Evolutionary conservation across 2,113 vertebrate species (phyloP).

Genomic region (Apodemus speciosus): DNA sequence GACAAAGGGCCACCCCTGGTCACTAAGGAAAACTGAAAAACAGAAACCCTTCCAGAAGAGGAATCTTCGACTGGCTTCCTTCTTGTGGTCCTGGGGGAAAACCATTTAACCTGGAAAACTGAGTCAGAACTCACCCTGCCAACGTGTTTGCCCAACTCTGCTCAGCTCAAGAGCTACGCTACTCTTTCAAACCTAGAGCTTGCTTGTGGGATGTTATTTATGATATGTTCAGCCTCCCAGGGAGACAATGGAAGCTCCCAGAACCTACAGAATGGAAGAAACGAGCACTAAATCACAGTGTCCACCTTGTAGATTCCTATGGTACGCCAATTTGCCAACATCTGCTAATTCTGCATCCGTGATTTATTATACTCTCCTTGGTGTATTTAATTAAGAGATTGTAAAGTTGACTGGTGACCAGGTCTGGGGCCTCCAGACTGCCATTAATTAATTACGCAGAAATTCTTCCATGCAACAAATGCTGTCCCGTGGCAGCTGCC

Average conservation of each 20-base stretch:
- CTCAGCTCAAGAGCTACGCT: background rate
- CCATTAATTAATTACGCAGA: background rate
- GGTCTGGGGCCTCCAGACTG: conserved; percentile 16
- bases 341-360: conserved; percentile 51
- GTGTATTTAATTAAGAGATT: conserved; percentile 48
- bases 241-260: conserved; percentile 70
- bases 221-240: conserved; percentile 63
- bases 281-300: conserved; percentile 55
- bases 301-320: conserved; percentile 74
- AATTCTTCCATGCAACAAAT: background rate
- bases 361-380: conserved; percentile 67
- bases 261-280: conserved; percentile 45
- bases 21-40: background rate
- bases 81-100: background rate
- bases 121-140: background rate
- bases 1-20: too few species aligned
- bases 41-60: background rate
- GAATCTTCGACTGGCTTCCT: background rate
- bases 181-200: conserved; percentile 61
- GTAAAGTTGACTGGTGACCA: conserved; percentile 40
- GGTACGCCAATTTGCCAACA: conserved; percentile 60
- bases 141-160: background rate
- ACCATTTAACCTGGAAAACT: background rate
- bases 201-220: conserved; percentile 70
- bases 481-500: accelerated